Conservation (phyloP, 1,140 invertebrate genomes). For the Penaeus chinensis region DNA sequence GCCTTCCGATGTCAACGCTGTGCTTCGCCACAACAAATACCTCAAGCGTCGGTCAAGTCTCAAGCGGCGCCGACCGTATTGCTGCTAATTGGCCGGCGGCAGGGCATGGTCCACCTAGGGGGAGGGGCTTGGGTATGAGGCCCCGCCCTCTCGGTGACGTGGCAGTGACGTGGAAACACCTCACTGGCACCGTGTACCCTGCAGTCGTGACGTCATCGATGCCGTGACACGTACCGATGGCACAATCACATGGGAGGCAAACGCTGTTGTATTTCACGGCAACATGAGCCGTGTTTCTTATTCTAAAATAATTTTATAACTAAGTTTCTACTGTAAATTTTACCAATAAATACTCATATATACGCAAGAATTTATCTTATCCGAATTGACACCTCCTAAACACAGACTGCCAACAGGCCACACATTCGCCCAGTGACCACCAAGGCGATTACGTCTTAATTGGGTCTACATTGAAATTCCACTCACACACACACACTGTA, state of each 20-base stretch:
- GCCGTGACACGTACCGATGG: conserved; percentile 29
- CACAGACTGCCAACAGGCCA: too few species aligned
- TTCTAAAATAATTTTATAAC: too few species aligned
- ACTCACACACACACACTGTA: too few species aligned
- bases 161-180: conserved; percentile 41
- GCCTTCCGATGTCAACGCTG: not conserved
- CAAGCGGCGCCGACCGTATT: conserved; percentile 13
- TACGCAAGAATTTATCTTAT: too few species aligned
- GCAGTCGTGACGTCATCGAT: conserved; percentile 51
- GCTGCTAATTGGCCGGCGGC: conserved; percentile 51
- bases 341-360: too few species aligned
- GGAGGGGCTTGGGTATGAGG: conserved; percentile 36
- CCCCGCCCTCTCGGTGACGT: conserved; percentile 52
- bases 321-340: too few species aligned
- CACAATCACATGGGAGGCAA: not conserved
- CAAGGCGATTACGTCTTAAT: too few species aligned
- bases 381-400: too few species aligned
- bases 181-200: conserved; percentile 51
- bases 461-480: too few species aligned
- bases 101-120: conserved; percentile 48
- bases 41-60: conserved; percentile 14
- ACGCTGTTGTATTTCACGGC: too few species aligned
- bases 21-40: conserved; percentile 18
- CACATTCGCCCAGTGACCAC: too few species aligned
- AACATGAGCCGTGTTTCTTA: too few species aligned